Evolutionary conservation across 2,113 vertebrate genomes (phyloP), one percentile per base, ranked within the genome.

Genomic region (Nycticorax nycticorax): DNA sequence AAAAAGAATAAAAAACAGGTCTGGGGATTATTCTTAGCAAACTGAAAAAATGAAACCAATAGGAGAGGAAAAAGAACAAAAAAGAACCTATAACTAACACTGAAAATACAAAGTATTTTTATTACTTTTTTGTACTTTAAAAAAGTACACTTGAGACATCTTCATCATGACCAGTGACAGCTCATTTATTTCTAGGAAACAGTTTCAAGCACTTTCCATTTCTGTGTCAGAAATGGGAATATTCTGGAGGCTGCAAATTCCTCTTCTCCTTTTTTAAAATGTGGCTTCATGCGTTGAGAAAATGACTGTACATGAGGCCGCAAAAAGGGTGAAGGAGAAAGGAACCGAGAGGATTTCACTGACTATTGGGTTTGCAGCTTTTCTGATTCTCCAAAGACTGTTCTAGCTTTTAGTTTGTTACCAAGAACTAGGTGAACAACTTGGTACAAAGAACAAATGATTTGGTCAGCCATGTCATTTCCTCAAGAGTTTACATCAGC

Each of bases 121-220:
- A 92, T 92, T 83, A 81, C 62, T 82, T 88, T 84, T 72, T 80
- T 87, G 83, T 88, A 82, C 78, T 89, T 85, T 9, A 57, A 52
- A 64, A 78, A 92, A 82, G 87, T 56, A 88, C 84, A 85, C 94
- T 94, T 30, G 86, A 95, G 95, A 85, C 86, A 85, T 75, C 73
- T 87, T 94, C 87, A 91, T 95, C 94, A 85, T 1, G 37, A 84
- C n/a, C 74, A 62, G 41, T 52, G 87, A 92, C 91, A 92, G 62
- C 67, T 88, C 76, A 87, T 84, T 82, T 88, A 55, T 88, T 95
- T 93, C 91, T 50, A 91, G 57, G 66, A 87, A 82, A 67, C 35
- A 41, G 73, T 91, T 91, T 64, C 26, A 13, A 96, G 78, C 66
- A 59, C 77, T 75, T 91, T 79, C 39, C 68, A 76, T n/a, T 78